Conservation (phyloP, 2,888 invertebrate species). For the Netelia inedita region DNA sequence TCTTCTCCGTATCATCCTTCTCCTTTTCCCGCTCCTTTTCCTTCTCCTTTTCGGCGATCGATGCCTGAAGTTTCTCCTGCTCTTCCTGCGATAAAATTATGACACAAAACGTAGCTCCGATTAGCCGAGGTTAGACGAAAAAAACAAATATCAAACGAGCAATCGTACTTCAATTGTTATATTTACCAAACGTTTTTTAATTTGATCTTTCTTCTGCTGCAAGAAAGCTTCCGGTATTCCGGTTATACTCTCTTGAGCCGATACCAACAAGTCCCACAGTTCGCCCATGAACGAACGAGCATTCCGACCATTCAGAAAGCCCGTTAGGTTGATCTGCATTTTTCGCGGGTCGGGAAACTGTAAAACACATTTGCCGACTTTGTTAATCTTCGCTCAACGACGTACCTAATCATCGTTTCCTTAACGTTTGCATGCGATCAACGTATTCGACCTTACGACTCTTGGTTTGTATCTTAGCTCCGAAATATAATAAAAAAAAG, state of each 20-base stretch:
- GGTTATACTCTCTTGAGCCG: slow-evolving; percentile 97
- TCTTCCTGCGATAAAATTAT: slow-evolving; percentile 87
- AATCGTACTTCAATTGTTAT: slow-evolving; percentile 51
- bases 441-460: slow-evolving; percentile 38
- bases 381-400: slow-evolving; percentile 23
- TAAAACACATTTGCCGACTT: slow-evolving; percentile 81
- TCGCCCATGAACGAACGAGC: slow-evolving; percentile 99
- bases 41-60: slow-evolving; percentile 86
- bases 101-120: not conserved
- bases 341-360: slow-evolving; percentile 98
- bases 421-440: slow-evolving; percentile 44
- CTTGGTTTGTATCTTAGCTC: slow-evolving; percentile 32
- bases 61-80: slow-evolving; percentile 90
- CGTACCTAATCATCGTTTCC: slow-evolving; percentile 30
- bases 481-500: slow-evolving; percentile 32
- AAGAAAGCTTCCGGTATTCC: slow-evolving; percentile 98
- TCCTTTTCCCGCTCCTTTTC: slow-evolving; percentile 85
- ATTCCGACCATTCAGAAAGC: slow-evolving; percentile 99
- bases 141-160: not conserved
- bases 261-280: slow-evolving; percentile 97
- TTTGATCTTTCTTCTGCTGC: slow-evolving; percentile 98
- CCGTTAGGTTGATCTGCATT: slow-evolving; percentile 99
- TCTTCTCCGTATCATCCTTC: slow-evolving; percentile 82
- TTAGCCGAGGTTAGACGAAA: slow-evolving; percentile 56
- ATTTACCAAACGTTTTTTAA: slow-evolving; percentile 93